Base-by-base conservation (phyloP, 1,140 invertebrate genomes). In the Caenorhabditis elegans region DNA sequence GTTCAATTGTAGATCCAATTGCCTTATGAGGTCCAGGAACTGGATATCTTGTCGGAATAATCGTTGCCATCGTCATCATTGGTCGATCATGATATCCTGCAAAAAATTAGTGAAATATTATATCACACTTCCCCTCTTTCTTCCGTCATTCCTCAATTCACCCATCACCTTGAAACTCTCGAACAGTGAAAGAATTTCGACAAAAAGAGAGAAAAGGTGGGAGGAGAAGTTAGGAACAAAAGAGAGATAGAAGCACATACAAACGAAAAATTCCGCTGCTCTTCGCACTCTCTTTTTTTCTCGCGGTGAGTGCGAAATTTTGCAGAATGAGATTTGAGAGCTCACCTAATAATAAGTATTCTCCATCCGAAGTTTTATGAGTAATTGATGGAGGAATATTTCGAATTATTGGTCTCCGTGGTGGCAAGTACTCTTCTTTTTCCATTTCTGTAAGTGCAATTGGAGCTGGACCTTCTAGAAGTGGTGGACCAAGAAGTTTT, bases 51-150 rank as follows among this genome's bases (percentile, higher is more conserved):
- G 49, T 46, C 2, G 76, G 77, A 47, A 79, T 75, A 10, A 83
- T 78, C n/a, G 51, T 36, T 15, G 47, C 60, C 31, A 79, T 24
- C 13, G 39, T 31, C 36, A 79, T 39, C 1, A 17, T 11, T 3
- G 82, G 82, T 15, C 79, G 82, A 6, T 79, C 82, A 22, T 83
- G 82, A 36, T 83, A 83, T 24, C 81, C 81, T 82, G 51, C 17
- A 78, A 76, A 60, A 5, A 15, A 8, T 75, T 22, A n/a, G 6
- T 36, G 5, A 31, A 65, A 36, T 26, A 26, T 19, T 24, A 3
- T 36, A 8, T 43, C 31, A n/a, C 24, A 17, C 13, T 22, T 15
- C 65, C 3, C 13, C 8, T 24, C 24, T n/a, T 24, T 1, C 19
- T 46, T 75, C 65, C 43, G 34, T 75, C 65, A 19, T 46, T 24